phyloP scores from a whole-genome alignment of 2,797 vertebrate species.

The Girardinus metallicus region DNA sequence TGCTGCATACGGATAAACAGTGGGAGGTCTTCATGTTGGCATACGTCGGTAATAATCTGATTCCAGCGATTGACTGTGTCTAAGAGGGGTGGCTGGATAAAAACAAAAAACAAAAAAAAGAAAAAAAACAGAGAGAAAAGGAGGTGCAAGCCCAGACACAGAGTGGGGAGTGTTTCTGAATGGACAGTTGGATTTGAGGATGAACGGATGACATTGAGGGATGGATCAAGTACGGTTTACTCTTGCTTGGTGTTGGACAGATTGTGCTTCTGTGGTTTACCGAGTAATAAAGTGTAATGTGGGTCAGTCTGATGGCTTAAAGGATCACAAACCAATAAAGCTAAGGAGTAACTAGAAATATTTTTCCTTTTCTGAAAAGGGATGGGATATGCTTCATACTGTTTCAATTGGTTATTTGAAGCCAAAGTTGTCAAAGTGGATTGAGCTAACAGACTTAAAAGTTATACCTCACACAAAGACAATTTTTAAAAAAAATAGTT shows the following conservation, averaged over 20 bases:
- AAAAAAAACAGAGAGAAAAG: slow-evolving; percentile 13
- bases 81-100: slow-evolving; percentile 20
- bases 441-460: neutral
- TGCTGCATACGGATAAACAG: slow-evolving; percentile 9
- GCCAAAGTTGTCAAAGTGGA: neutral
- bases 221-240: slow-evolving; percentile 7
- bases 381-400: neutral
- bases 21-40: slow-evolving; percentile 62
- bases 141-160: neutral
- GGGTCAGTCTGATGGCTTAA: slow-evolving; percentile 60
- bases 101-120: neutral
- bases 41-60: slow-evolving; percentile 79
- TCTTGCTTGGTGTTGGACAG: slow-evolving; percentile 37
- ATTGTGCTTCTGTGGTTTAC: slow-evolving; percentile 50
- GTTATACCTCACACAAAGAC: neutral
- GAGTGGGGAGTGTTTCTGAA: slow-evolving; percentile 21
- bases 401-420: neutral
- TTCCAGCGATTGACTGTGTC: slow-evolving; percentile 58
- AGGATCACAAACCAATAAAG: slow-evolving; percentile 25
- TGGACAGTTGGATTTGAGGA: slow-evolving; percentile 17
- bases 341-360: neutral
- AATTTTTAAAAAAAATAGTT: neutral
- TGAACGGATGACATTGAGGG: slow-evolving; percentile 6
- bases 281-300: slow-evolving; percentile 57
- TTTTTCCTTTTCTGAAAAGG: neutral